Evolutionary conservation across 2,113 vertebrate species (phyloP).

Genomic region (Heterochromis multidens): DNA sequence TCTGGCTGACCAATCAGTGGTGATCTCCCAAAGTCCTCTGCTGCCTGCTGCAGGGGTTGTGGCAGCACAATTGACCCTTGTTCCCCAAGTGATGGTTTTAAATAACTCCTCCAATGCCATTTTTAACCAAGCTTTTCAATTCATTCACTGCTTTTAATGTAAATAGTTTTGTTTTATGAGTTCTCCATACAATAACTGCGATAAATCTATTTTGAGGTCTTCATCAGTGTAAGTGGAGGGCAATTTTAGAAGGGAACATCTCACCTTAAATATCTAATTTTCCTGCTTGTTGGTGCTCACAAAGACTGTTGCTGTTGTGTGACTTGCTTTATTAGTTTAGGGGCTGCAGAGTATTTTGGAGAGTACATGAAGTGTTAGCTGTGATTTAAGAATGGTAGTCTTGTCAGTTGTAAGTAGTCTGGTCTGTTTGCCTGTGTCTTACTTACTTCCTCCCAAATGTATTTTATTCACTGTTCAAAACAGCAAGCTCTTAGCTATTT

Average conservation of each 20-base stretch:
- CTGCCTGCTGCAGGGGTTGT: constrained; percentile 80
- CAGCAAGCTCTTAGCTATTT: neutral
- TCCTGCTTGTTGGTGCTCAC: constrained; percentile 6
- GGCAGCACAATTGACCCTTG: constrained; percentile 78
- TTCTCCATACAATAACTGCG: constrained; percentile 39
- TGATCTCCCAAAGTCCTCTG: constrained; percentile 66
- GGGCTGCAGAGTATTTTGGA: constrained; percentile 19
- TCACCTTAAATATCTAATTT: constrained; percentile 2
- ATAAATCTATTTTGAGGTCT: constrained; percentile 29
- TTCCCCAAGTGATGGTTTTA: constrained; percentile 67
- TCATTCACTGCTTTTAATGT: constrained; percentile 51
- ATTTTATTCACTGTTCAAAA: neutral
- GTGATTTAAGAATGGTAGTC: neutral
- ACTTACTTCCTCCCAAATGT: neutral
- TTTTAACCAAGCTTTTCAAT: constrained; percentile 63
- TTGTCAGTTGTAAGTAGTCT: neutral
- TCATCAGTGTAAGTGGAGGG: neutral
- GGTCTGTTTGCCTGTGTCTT: neutral
- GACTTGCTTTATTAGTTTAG: constrained; percentile 26
- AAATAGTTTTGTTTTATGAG: constrained; percentile 9
- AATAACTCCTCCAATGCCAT: constrained; percentile 70
- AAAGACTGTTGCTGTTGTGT: constrained; percentile 38
- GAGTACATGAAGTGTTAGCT: neutral
- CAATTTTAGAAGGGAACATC: constrained; percentile 6
- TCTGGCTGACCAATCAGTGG: constrained; percentile 66